phyloP scores from a whole-genome alignment of 2,888 invertebrate genomes.

The Pollenia amentaria region DNA sequence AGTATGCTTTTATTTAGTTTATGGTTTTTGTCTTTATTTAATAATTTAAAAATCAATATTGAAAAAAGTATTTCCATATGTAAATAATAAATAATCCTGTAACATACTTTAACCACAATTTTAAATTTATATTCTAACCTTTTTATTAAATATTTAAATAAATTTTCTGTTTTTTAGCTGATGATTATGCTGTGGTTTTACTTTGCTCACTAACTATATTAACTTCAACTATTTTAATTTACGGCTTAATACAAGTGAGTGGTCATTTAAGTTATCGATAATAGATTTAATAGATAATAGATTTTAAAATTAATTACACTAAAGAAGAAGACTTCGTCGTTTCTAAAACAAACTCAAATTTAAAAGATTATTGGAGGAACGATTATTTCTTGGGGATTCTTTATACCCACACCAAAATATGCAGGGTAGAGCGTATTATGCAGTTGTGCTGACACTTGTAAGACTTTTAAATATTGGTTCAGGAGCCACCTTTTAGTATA shows the following conservation, averaged over 20 bases:
- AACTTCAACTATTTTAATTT: conserved; percentile 53
- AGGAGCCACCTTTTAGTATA: too few relatives aligned
- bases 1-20: neutral
- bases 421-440: too few relatives aligned
- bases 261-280: neutral
- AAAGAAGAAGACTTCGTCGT: neutral
- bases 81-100: too few relatives aligned
- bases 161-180: conserved; percentile 14
- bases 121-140: too few relatives aligned
- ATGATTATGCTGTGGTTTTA: conserved; percentile 37
- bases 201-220: conserved; percentile 28
- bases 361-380: too few relatives aligned
- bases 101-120: too few relatives aligned
- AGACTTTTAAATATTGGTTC: too few relatives aligned
- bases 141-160: neutral
- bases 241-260: conserved; percentile 56
- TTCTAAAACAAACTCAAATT: too few relatives aligned
- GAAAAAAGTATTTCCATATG: too few relatives aligned
- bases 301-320: neutral
- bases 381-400: too few relatives aligned
- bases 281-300: neutral
- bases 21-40: neutral
- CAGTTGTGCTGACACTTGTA: too few relatives aligned
- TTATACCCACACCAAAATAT: too few relatives aligned
- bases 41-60: neutral